These are phyloP conservation scores for Schizopygopsis pylzovi DNA, from an alignment of 2,797 vertebrate species.

Conservation along the genomic window DNA sequence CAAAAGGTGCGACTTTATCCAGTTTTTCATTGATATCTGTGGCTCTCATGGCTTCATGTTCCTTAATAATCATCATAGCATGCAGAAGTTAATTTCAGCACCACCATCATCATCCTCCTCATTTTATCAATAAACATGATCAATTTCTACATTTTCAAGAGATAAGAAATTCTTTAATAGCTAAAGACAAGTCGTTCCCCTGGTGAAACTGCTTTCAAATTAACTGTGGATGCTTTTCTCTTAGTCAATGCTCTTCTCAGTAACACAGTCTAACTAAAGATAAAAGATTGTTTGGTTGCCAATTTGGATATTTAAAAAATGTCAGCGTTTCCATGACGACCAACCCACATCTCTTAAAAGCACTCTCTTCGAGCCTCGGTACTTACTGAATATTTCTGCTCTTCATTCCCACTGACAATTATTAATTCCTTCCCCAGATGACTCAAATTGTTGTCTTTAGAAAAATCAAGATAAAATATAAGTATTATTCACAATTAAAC, in stretches of 20 bases:
- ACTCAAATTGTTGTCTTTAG: background rate
- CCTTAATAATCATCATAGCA: constrained; percentile 32
- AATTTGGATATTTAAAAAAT: constrained; percentile 18
- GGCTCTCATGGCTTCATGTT: constrained; percentile 14
- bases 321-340: constrained; percentile 53
- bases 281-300: constrained; percentile 31
- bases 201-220: background rate
- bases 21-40: constrained; percentile 10
- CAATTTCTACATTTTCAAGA: background rate
- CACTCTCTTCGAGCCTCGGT: background rate
- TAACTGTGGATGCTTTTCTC: background rate
- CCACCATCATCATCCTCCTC: background rate
- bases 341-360: constrained; percentile 42
- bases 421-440: background rate
- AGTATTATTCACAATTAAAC: constrained; percentile 17
- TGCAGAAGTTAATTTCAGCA: constrained; percentile 22
- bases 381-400: background rate
- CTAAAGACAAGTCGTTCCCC: background rate
- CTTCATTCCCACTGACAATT: background rate
- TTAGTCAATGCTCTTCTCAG: background rate
- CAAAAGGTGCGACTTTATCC: constrained; percentile 25
- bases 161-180: background rate
- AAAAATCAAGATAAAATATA: constrained; percentile 2
- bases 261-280: constrained; percentile 15
- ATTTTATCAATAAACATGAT: background rate